Evolutionary conservation across 2,113 vertebrate species (phyloP).

Genomic region (Tursiops truncatus): DNA sequence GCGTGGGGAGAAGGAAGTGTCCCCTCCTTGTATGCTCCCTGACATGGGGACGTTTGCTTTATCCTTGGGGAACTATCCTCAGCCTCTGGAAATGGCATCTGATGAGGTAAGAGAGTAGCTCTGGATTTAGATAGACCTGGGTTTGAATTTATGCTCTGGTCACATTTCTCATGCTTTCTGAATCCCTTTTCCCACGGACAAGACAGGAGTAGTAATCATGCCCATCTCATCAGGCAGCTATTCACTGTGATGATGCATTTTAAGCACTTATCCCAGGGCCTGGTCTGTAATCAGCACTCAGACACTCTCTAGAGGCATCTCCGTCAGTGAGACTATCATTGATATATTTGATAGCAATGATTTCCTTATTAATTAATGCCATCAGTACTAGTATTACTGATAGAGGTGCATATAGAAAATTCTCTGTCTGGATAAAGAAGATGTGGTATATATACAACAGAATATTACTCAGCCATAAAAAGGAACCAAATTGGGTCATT

Average conservation of each 20-base stretch:
- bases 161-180: not conserved
- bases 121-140: not conserved
- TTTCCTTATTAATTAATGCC: not conserved
- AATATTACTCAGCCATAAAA: too few relatives aligned
- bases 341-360: not conserved
- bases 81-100: not conserved
- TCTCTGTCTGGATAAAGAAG: not conserved
- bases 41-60: not conserved
- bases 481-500: too few relatives aligned
- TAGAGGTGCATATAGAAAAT: not conserved
- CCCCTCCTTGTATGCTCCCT: not conserved
- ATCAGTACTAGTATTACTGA: not conserved
- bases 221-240: not conserved
- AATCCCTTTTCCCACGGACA: not conserved
- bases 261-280: not conserved
- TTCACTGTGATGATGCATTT: not conserved
- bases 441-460: too few relatives aligned
- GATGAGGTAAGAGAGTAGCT: not conserved
- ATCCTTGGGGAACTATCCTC: not conserved
- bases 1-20: not conserved
- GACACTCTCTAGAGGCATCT: not conserved
- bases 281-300: not conserved
- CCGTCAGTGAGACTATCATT: not conserved
- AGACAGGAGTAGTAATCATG: accelerated
- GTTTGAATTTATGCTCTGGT: not conserved